Conservation (phyloP, 1,140 invertebrate species). For the Drosophila truncata region DNA sequence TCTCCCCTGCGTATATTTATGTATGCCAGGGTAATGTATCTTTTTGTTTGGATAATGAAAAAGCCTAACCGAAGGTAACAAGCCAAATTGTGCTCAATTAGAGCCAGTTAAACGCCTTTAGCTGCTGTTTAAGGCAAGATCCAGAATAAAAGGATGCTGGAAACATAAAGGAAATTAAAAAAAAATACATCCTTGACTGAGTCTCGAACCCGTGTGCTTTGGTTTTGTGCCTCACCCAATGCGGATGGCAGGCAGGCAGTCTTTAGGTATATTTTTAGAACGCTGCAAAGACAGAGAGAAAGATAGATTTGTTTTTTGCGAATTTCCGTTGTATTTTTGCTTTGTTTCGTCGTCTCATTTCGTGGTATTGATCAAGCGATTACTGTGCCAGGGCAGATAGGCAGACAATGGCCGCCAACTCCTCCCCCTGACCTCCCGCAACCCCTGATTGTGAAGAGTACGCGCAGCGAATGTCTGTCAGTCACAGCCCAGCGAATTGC, state of each 20-base stretch:
- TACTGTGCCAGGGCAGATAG: conserved; percentile 41
- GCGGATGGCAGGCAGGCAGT: not conserved
- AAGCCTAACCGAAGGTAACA: not conserved
- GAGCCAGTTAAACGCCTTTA: not conserved
- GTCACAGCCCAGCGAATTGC: conserved; percentile 38
- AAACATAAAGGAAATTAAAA: not conserved
- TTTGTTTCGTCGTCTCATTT: conserved; percentile 35
- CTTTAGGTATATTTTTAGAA: conserved; percentile 39
- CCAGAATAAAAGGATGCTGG: conserved; percentile 4
- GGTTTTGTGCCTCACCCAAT: not conserved
- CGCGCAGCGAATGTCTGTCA: conserved; percentile 27
- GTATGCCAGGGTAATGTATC: conserved; percentile 6
- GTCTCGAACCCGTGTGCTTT: conserved; percentile 14
- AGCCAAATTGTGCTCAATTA: not conserved
- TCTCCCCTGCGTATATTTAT: not conserved
- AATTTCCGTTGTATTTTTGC: conserved; percentile 21
- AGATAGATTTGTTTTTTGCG: not conserved
- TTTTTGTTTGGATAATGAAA: conserved; percentile 8
- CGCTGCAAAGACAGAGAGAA: not conserved
- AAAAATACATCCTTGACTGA: conserved; percentile 5
- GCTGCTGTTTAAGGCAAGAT: not conserved
- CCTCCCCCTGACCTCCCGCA: conserved; percentile 35
- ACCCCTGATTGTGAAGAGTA: not conserved
- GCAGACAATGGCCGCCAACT: conserved; percentile 38
- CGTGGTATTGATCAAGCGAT: conserved; percentile 47